phyloP scores from a whole-genome alignment of 2,888 invertebrate genomes.

The Parnassius glacialis region DNA sequence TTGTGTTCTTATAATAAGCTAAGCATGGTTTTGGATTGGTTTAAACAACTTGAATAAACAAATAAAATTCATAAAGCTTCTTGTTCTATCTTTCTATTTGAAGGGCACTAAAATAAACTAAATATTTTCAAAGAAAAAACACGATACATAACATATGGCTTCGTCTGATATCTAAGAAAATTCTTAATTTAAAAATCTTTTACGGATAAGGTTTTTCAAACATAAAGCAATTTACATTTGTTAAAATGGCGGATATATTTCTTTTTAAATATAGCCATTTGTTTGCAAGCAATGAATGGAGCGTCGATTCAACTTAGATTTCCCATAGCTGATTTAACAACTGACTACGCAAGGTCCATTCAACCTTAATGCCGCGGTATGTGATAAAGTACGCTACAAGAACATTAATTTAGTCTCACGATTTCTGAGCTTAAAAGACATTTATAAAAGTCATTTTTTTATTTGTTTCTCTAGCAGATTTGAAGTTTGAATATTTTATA shows the following conservation, averaged over 20 bases:
- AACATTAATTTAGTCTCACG: background rate
- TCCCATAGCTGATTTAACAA: slow-evolving; percentile 57
- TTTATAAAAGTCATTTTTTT: background rate
- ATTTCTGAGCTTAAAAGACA: background rate
- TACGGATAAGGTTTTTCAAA: too few species aligned
- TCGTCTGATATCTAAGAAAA: too few species aligned
- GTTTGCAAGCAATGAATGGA: slow-evolving; percentile 16
- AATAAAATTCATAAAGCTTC: too few species aligned
- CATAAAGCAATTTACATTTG: background rate
- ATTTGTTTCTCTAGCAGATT: background rate
- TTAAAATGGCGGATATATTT: slow-evolving; percentile 4
- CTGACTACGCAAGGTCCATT: slow-evolving; percentile 49
- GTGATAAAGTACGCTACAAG: background rate
- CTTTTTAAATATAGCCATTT: background rate
- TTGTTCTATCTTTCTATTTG: too few species aligned
- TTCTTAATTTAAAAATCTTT: too few species aligned
- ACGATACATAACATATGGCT: too few species aligned
- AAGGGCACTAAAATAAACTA: too few species aligned
- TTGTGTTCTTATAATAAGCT: too few species aligned
- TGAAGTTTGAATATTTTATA: background rate
- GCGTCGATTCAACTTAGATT: slow-evolving; percentile 39
- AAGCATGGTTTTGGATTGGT: too few species aligned
- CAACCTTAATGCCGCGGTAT: slow-evolving; percentile 29
- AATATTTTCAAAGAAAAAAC: too few species aligned
- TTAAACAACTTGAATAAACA: too few species aligned